Conservation (phyloP, 2,888 invertebrate species). For the Eurytoma adleriae region DNA sequence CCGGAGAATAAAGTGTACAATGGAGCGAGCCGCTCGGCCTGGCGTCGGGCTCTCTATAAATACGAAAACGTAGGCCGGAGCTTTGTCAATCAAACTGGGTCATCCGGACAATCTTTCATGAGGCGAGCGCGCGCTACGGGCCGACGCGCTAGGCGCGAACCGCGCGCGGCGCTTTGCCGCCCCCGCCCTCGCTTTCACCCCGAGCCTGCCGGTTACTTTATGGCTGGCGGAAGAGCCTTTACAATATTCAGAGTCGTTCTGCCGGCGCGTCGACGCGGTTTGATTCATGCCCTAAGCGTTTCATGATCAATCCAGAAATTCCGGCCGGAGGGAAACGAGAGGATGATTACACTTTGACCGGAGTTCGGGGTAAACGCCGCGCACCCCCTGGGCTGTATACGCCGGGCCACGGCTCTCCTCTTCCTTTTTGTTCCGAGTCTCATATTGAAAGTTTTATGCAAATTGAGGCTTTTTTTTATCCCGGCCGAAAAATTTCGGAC, state of each 20-base stretch:
- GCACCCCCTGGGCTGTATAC: neutral
- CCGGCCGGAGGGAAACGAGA: neutral
- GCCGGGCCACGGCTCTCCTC: neutral
- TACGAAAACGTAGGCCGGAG: neutral
- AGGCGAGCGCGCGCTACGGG: neutral
- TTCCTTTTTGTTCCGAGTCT: slow-evolving; percentile 4
- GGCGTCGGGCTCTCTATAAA: neutral
- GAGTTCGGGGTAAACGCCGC: neutral
- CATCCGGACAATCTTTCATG: slow-evolving; percentile 10
- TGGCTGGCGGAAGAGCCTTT: slow-evolving; percentile 1
- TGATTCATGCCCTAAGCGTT: slow-evolving; percentile 17
- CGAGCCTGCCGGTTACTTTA: neutral
- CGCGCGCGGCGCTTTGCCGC: neutral
- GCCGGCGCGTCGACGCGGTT: neutral
- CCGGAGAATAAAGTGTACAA: too few relatives aligned
- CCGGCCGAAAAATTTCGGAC: slow-evolving; percentile 33
- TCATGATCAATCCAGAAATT: slow-evolving; percentile 24
- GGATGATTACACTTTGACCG: slow-evolving; percentile 46
- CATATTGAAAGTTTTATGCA: slow-evolving; percentile 47
- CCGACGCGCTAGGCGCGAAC: neutral
- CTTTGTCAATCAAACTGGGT: neutral
- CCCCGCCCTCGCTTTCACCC: neutral
- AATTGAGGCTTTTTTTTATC: slow-evolving; percentile 23
- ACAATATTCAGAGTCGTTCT: slow-evolving; percentile 23
- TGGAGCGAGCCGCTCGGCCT: neutral